These are phyloP conservation scores for Pandemis cinnamomeana DNA, from an alignment of 2,888 invertebrate species.

Conservation along the genomic window DNA sequence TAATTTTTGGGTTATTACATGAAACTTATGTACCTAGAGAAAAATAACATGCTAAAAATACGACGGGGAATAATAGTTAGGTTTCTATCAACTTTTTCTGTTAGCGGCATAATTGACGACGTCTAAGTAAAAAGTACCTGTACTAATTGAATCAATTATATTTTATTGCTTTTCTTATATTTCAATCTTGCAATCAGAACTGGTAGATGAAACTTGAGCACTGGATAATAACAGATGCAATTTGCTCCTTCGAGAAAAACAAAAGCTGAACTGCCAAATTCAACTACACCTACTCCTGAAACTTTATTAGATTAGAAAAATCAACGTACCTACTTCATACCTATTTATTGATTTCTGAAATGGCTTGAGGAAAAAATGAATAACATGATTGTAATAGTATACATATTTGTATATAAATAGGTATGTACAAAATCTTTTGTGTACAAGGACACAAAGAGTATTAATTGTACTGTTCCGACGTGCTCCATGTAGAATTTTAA, in stretches of 20 bases:
- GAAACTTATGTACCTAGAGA: neutral
- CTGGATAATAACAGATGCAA: conserved; percentile 49
- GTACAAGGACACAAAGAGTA: conserved; percentile 47
- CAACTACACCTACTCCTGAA: conserved; percentile 2
- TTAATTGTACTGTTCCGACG: conserved; percentile 58
- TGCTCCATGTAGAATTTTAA: conserved; percentile 57
- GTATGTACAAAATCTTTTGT: conserved; percentile 24
- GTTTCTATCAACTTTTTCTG: neutral
- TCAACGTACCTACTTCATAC: neutral
- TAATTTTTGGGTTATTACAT: neutral
- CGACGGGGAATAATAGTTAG: neutral
- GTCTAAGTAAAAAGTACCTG: neutral
- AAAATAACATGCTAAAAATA: neutral
- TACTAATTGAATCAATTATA: conserved; percentile 4
- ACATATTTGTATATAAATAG: too few relatives aligned
- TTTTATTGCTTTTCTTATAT: conserved; percentile 15
- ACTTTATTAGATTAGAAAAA: conserved; percentile 23
- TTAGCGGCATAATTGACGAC: neutral
- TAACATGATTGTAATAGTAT: too few relatives aligned
- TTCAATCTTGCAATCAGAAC: conserved; percentile 25
- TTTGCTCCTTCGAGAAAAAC: conserved; percentile 53
- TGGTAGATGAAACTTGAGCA: conserved; percentile 24
- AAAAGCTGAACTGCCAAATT: conserved; percentile 37
- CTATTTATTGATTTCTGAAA: neutral
- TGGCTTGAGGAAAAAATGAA: too few relatives aligned